Evolutionary conservation across 1,140 invertebrate genomes (phyloP).

Genomic region (Sitobion miscanthi): DNA sequence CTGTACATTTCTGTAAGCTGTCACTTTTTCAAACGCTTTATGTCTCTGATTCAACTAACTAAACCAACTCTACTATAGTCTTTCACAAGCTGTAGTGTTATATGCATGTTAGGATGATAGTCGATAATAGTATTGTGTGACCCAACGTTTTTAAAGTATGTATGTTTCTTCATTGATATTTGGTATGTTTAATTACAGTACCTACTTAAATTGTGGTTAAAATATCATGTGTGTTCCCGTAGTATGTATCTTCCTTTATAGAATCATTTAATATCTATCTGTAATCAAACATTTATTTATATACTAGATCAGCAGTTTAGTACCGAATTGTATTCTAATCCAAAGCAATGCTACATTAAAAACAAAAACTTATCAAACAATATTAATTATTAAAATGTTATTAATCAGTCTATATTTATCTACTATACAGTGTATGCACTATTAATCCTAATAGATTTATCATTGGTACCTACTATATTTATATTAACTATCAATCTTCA

Average conservation of each 20-base stretch:
- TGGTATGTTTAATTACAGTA: neutral
- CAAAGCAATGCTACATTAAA: neutral
- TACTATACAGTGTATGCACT: neutral
- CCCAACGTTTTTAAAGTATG: neutral
- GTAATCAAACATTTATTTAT: neutral
- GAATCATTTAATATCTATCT: neutral
- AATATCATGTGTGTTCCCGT: neutral
- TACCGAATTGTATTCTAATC: neutral
- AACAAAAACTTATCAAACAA: neutral
- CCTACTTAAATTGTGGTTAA: no score
- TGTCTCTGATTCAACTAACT: neutral
- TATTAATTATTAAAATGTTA: neutral
- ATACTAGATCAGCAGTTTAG: neutral
- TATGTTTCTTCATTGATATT: neutral
- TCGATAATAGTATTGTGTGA: neutral
- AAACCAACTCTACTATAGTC: neutral
- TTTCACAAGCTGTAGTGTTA: neutral
- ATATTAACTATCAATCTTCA: neutral
- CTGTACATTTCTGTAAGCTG: neutral
- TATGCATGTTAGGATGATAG: neutral
- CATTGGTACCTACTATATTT: neutral
- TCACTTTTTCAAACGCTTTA: neutral
- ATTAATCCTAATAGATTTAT: neutral
- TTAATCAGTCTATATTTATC: neutral
- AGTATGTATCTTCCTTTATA: neutral